Evolutionary conservation across 2,797 vertebrate species (phyloP), one percentile per base, ranked within the genome.

Genomic region (Pantherophis alleghaniensis): DNA sequence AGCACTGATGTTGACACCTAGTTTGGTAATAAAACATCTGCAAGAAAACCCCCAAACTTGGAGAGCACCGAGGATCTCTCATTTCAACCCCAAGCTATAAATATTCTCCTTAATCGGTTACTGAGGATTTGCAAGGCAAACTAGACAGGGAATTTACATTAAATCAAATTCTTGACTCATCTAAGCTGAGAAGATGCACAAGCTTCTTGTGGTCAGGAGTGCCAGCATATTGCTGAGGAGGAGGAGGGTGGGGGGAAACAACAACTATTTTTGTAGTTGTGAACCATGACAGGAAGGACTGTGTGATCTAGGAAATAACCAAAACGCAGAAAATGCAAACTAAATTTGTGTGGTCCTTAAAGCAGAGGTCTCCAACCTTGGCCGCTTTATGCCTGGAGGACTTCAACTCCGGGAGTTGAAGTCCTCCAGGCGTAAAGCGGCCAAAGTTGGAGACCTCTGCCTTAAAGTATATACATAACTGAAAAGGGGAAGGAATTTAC

Each of bases 401-500:
- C 47, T 47, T 47, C 47, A 47, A 47, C 47, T 47, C 47, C 5
- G 47, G 47, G 47, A 47, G 0, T 47, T 47, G 47, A 47, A 47
- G 47, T 51, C 47, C 47, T 51, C 47, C 47, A 51, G 47, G 47
- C 47, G 1, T 51, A 7, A 51, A 51, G 47, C 47, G 47, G 47
- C 47, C 47, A 51, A 51, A 6, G 6, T 51, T 51, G 47, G 47
- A 51, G 47, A 51, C 53, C 53, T 2, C 53, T 11, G 53, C 53
- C 53, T 55, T 13, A 47, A 55, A 56, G 3, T 18, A 1, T 18
- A 1, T 10, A 14, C 12, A 37, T 18, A 5, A 9, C 92, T 74
- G 95, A 47, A 93, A 90, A 79, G 87, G 51, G 74, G 51, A 14
- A 37, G 4, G 56, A 51, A 92, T 95, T 97, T 97, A 99, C 99